Percentiles rank a stretch among this genome's conserved stretches.
These are phyloP conservation scores for Volucella inanis DNA, from an alignment of 2,888 invertebrate genomes.

Conservation along the genomic window DNA sequence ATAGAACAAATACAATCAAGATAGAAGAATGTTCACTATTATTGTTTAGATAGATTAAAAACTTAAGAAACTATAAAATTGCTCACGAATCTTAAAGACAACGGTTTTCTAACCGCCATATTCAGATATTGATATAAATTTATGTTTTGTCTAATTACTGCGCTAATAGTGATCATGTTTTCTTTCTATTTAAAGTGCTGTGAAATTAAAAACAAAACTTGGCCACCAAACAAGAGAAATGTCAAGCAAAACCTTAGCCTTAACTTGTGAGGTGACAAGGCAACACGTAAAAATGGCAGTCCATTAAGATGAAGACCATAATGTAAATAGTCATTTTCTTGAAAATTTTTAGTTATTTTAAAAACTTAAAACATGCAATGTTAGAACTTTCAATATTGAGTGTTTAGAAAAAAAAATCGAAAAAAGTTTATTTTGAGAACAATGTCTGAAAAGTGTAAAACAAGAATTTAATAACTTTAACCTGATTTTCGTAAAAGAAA, in stretches of 20 bases:
- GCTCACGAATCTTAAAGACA: background rate
- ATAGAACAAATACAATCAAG: conserved; percentile 10
- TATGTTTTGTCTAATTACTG: background rate
- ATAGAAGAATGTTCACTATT: conserved; percentile 30
- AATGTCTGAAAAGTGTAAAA: too few species aligned
- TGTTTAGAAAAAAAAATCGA: too few species aligned
- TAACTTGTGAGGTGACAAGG: conserved; percentile 13
- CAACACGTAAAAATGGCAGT: too few species aligned
- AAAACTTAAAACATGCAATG: too few species aligned
- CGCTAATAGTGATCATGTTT: too few species aligned
- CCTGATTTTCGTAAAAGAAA: too few species aligned
- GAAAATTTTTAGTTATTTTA: background rate
- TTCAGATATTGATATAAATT: conserved; percentile 2
- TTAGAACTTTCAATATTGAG: too few species aligned
- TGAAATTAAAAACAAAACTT: conserved; percentile 9
- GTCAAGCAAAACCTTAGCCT: conserved; percentile 1
- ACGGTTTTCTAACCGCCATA: background rate
- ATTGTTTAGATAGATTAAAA: conserved; percentile 28
- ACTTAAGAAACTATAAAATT: background rate
- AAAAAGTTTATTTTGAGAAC: too few species aligned
- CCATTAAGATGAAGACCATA: background rate
- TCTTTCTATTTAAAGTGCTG: too few species aligned
- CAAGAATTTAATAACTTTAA: too few species aligned
- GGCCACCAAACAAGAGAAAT: conserved; percentile 13
- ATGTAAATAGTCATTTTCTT: background rate